Evolutionary conservation across 2,113 vertebrate genomes (phyloP), one percentile per base, ranked within the genome.

Genomic region (Eleginops maclovinus): DNA sequence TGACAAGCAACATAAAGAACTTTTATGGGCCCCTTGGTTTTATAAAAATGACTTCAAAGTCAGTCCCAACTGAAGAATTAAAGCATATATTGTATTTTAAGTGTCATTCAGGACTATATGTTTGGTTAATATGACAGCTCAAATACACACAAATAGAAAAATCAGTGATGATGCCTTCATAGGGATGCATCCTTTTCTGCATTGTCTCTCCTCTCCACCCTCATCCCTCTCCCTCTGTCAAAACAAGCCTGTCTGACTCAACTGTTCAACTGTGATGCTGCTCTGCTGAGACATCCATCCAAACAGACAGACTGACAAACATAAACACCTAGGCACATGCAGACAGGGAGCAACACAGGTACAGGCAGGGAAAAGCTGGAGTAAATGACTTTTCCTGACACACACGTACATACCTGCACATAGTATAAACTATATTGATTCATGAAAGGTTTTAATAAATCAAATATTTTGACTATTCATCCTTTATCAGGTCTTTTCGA

Each of bases 231-330:
- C 62, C 80, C 61, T 56, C 79, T 75, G 74, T 90, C 88, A 89
- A 54, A 83, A 77, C 31, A 61, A 82, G 81, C 87, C 75, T 71
- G 78, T 83, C 88, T 87, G 88, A 89, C 79, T 87, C 84, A 78
- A 87, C 77, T 85, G 65, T 85, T 85, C 82, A 78, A 87, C 77
- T 85, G 65, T 85, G 83, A 86, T 89, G 87, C 73, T 77, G 72
- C 75, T 58, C 59, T 61, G 83, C 81, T 70, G 14, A 83, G 84
- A 87, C 85, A 79, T 82, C 72, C 75, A 82, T 80, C 75, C 53
- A 75, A 51, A 82, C 67, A 78, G 75, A 80, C 78, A 81, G 41
- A 75, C 83, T 69, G 77, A 86, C 83, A 81, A 71, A 86, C 72
- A 60, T 17, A 51, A 72, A 67, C 79, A 71, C 83, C 70, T 58